Evolutionary conservation across 2,113 vertebrate genomes (phyloP), one percentile per base, ranked within the genome.

Genomic region (Aythya baeri): DNA sequence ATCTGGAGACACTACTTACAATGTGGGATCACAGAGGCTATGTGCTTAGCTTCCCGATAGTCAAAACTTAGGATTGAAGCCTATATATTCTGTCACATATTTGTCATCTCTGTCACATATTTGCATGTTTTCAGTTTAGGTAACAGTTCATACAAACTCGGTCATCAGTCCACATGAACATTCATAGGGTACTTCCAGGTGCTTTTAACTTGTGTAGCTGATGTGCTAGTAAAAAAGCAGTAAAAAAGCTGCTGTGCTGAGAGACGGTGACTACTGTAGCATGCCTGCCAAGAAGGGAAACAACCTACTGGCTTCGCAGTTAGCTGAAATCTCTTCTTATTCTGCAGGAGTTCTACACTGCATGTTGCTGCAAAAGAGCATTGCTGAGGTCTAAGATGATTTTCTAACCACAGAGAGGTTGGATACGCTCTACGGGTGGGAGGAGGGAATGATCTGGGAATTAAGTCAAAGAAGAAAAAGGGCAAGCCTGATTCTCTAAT

Each of bases 401-500:
- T 38, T 71, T 91, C 44, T 78, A 54, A 74, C 90, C 85, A n/a
- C 43, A 32, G 90, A 93, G 62, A 89, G 72, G 83, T 88, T 96
- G 94, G 66, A 80, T 94, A 49, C 46, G 23, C 89, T 96, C 70
- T 73, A 82, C 67, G 86, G 85, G 77, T 93, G 18, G 41, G 54
- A 57, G 31, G 23, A 44, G n/a, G 68, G 86, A 88, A 91, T 65
- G 57, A 93, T 95, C 66, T 62, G 55, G 78, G 91, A 96, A 96
- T 94, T 96, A 94, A 97, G 94, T 81, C 76, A 54, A 94, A 88
- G 80, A 81, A 94, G 89, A 81, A 92, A 95, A 93, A 63, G 49
- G 52, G 77, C 9, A 95, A 74, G 34, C 57, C 61, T 72, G 78
- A 94, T 96, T 75, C 87, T 77, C 78, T 97, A 93, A 96, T 91